Percentiles rank a stretch among this genome's conserved stretches.
Conservation (phyloP, 2,888 invertebrate genomes). For the Himalopsyche tibetana region DNA sequence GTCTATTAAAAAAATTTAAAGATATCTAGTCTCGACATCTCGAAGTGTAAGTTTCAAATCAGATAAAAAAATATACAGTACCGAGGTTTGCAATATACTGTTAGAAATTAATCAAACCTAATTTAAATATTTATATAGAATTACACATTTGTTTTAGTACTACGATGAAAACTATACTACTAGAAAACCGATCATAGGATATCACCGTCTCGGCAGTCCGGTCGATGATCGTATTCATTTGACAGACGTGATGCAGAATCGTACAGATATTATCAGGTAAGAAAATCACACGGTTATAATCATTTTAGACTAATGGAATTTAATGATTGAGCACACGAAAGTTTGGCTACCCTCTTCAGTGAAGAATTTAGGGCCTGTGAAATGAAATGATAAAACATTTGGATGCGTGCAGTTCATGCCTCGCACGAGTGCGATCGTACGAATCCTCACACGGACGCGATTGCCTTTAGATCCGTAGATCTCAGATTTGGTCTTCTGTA, state of each 20-base stretch:
- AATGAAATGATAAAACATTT: constrained; percentile 48
- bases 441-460: constrained; percentile 54
- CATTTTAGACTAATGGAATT: constrained; percentile 64
- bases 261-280: constrained; percentile 14
- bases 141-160: neutral
- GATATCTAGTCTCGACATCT: neutral
- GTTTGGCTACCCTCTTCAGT: constrained; percentile 58
- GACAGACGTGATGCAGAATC: neutral
- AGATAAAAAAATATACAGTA: constrained; percentile 10
- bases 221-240: neutral
- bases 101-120: neutral
- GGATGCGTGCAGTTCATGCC: constrained; percentile 61
- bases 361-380: constrained; percentile 48
- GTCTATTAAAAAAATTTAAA: neutral
- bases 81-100: no score
- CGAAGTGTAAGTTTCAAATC: constrained; percentile 3
- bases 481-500: constrained; percentile 47
- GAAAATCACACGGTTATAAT: constrained; percentile 49
- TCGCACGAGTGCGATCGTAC: constrained; percentile 55
- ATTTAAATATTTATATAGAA: neutral
- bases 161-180: constrained; percentile 16
- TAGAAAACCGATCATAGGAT: neutral
- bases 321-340: constrained; percentile 63
- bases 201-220: neutral
- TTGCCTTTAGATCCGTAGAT: constrained; percentile 15